Conservation (phyloP, 2,113 vertebrate genomes). For the Thymallus thymallus region DNA sequence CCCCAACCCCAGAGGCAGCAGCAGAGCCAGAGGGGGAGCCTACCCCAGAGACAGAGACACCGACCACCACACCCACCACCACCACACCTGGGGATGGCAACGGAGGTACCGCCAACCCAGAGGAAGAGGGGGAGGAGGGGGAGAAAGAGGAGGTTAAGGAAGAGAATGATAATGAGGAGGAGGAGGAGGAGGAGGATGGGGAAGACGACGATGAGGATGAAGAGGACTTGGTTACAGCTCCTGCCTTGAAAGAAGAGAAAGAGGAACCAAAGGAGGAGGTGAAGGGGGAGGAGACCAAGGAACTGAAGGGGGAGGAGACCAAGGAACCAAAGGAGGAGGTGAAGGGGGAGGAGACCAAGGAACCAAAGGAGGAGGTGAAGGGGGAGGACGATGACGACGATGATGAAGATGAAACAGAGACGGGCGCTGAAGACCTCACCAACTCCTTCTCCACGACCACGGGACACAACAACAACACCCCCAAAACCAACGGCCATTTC, state of each 20-base stretch:
- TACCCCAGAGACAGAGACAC: constrained; percentile 35
- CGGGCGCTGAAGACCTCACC: constrained; percentile 55
- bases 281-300: constrained; percentile 67
- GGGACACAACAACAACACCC: constrained; percentile 75
- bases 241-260: constrained; percentile 41
- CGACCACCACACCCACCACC: constrained; percentile 35
- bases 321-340: constrained; percentile 72
- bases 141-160: constrained; percentile 36
- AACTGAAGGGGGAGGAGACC: no score
- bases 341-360: constrained; percentile 57
- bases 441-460: constrained; percentile 41
- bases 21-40: constrained; percentile 53
- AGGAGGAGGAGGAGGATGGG: constrained; percentile 35
- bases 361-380: constrained; percentile 49
- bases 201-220: constrained; percentile 68
- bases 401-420: constrained; percentile 58
- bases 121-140: constrained; percentile 37
- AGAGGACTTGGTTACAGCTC: constrained; percentile 45
- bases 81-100: constrained; percentile 47
- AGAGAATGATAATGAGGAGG: constrained; percentile 55
- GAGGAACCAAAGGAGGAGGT: constrained; percentile 58
- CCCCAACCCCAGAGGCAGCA: constrained; percentile 24
- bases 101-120: constrained; percentile 56
- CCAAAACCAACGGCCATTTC: constrained; percentile 92
- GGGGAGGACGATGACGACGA: constrained; percentile 75